Base-by-base conservation (phyloP, 2,888 invertebrate genomes). In the Pammene aurita region DNA sequence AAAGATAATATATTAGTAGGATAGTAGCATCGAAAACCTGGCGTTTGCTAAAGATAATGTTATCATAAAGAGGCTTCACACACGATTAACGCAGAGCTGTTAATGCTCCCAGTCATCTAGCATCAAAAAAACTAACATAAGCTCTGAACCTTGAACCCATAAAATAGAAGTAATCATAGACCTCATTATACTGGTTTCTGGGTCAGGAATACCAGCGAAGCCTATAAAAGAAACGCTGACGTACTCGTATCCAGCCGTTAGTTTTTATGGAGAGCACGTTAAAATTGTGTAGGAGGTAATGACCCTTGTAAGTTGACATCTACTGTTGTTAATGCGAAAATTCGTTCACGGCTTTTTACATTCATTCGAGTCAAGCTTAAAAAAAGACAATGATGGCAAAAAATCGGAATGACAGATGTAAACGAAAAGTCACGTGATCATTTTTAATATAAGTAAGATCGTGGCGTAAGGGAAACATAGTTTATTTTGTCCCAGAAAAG, bases 141-240 rank as follows among this genome's bases (percentile, higher is more conserved):
- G 18, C 34, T 0, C 9, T 11, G 9, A 4, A 26, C 52, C 54
- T 50, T 11, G 6, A 54, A 13, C n/a, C 5, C 34, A 54, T 5
- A 7, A 54, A 54, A 13, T n/a, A 5, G 5, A 11, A n/a, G 4
- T 34, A 54, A n/a, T n/a, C 0, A 16, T 7, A 9, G 26, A 54
- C n/a, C 34, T 34, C 2, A 6, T 7, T n/a, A 34, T n/a, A n/a
- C 34, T 54, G 54, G 54, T 35, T 18, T 7, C 6, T 7, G 46
- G 7, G 2, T 34, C 0, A 9, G 1, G 52, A 54, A 34, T 34
- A 54, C 18, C 16, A n/a, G 7, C 34, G 0, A 34, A 34, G 54
- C 34, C 63, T 58, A 68, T 68, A 64, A 68, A 68, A 63, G 52
- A 52, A 68, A 56, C 16, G 68, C 63, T 64, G 63, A 68, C 52